A percentile compares a stretch with the other conserved stretches of the same genome.
These are phyloP conservation scores for Dasypogon diadema DNA, from an alignment of 2,888 invertebrate species.

Conservation along the genomic window DNA sequence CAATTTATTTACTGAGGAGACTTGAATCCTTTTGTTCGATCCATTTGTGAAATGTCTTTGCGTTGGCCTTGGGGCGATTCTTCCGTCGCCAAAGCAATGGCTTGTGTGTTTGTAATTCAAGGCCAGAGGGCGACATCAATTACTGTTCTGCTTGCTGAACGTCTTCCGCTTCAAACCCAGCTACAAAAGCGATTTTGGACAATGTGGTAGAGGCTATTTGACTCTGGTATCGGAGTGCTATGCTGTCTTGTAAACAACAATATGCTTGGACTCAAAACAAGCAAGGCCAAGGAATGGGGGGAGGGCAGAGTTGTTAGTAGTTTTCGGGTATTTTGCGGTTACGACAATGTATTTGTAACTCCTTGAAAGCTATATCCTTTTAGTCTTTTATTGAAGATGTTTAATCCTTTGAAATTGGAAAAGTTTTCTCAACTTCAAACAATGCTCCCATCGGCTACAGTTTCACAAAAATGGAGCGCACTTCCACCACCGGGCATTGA, in stretches of 20 bases:
- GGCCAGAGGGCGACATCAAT: neutral
- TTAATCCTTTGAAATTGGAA: conserved; percentile 23
- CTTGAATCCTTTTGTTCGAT: conserved; percentile 23
- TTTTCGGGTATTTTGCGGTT: neutral
- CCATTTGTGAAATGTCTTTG: neutral
- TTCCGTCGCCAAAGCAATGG: conserved; percentile 12
- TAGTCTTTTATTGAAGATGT: neutral
- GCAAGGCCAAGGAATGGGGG: neutral
- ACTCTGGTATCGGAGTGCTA: neutral
- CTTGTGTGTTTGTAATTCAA: neutral
- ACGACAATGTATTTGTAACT: neutral
- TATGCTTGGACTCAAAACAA: neutral
- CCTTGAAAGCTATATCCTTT: neutral
- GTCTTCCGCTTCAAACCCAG: neutral
- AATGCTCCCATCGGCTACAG: neutral
- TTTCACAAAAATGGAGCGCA: neutral
- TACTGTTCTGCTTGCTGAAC: neutral
- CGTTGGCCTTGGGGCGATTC: neutral
- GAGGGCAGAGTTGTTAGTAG: neutral
- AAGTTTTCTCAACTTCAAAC: conserved; percentile 1
- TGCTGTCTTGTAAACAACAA: neutral
- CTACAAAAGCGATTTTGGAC: neutral
- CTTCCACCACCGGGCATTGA: neutral
- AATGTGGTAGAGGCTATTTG: neutral
- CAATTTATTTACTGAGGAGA: neutral